phyloP scores from a whole-genome alignment of 2,888 invertebrate genomes.

The Parnassius apollo region DNA sequence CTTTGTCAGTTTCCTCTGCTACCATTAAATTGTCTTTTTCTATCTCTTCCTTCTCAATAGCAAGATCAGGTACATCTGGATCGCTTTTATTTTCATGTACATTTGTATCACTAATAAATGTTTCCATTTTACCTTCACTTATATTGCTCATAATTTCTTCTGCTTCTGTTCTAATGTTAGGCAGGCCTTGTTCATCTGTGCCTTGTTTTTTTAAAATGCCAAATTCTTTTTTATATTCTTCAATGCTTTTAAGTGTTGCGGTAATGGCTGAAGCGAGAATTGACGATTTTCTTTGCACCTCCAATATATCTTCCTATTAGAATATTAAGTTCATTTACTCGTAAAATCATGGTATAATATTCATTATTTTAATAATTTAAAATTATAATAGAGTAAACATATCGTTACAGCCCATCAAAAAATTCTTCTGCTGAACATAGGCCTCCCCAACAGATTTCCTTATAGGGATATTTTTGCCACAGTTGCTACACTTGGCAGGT shows the following conservation, averaged over 20 bases:
- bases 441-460: too few relatives aligned
- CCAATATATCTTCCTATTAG: slow-evolving; percentile 64
- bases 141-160: slow-evolving; percentile 4
- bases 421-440: too few relatives aligned
- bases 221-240: slow-evolving; percentile 70
- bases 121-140: neutral
- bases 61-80: neutral
- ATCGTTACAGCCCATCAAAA: too few relatives aligned
- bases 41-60: neutral
- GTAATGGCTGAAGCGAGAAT: slow-evolving; percentile 70
- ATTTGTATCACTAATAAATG: neutral
- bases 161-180: slow-evolving; percentile 3
- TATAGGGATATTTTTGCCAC: too few relatives aligned
- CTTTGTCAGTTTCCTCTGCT: neutral
- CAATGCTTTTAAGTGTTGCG: slow-evolving; percentile 67
- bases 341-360: too few relatives aligned
- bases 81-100: neutral
- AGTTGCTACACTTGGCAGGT: too few relatives aligned
- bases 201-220: slow-evolving; percentile 41
- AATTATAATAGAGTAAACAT: too few relatives aligned
- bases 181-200: neutral
- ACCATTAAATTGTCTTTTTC: too few relatives aligned
- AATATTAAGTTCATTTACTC: neutral
- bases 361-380: too few relatives aligned
- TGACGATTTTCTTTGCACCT: slow-evolving; percentile 66